A percentile compares a stretch with the other conserved stretches of the same genome.
phyloP scores from a whole-genome alignment of 2,797 vertebrate genomes.

The Liasis olivaceus region DNA sequence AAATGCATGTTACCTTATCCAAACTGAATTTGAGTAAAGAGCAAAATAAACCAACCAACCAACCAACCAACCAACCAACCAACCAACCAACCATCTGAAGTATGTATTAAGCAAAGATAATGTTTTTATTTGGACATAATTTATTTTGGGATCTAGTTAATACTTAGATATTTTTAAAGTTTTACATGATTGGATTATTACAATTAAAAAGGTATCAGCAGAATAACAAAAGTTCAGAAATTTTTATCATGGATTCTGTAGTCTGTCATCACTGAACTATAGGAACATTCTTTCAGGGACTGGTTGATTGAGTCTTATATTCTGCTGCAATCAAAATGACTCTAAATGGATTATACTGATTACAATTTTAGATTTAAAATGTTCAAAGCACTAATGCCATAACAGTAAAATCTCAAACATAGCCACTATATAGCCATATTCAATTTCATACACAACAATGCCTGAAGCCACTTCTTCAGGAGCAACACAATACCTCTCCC shows the following conservation, averaged over 20 bases:
- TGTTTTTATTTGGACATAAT: not conserved
- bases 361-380: too few relatives aligned
- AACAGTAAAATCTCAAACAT: too few relatives aligned
- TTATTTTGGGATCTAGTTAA: not conserved
- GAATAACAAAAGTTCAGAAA: not conserved
- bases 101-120: not conserved
- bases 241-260: not conserved
- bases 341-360: too few relatives aligned
- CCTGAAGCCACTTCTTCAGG: too few relatives aligned
- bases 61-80: not conserved
- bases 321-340: too few relatives aligned
- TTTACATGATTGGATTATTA: not conserved
- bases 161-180: not conserved
- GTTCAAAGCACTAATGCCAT: too few relatives aligned
- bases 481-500: too few relatives aligned
- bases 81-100: not conserved
- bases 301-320: too few relatives aligned
- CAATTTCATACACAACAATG: too few relatives aligned
- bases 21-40: conserved; percentile 26
- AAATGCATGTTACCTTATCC: conserved; percentile 54
- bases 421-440: too few relatives aligned
- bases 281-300: not conserved
- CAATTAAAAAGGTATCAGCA: not conserved
- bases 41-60: not conserved
- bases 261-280: not conserved